These are phyloP conservation scores for Circaetus cinerascens DNA, from an alignment of 2,113 vertebrate species.

Conservation along the genomic window DNA sequence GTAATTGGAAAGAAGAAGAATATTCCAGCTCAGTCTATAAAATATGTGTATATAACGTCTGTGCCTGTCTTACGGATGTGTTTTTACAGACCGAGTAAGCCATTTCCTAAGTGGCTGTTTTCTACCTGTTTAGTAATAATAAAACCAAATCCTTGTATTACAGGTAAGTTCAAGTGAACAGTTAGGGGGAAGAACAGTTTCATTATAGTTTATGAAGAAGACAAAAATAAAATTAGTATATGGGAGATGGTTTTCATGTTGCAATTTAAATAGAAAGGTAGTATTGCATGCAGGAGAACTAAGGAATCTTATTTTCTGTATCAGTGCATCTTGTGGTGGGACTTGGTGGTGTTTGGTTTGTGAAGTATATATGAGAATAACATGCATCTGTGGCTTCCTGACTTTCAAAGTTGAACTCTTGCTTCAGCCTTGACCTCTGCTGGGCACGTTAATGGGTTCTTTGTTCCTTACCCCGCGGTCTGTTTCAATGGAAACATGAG, in stretches of 20 bases:
- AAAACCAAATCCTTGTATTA: background rate
- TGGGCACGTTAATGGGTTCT: background rate
- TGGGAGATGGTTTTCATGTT: background rate
- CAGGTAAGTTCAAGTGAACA: background rate
- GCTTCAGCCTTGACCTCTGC: background rate
- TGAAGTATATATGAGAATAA: background rate
- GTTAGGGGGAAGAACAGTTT: background rate
- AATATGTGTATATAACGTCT: accelerated
- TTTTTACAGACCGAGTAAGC: background rate
- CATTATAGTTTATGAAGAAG: background rate
- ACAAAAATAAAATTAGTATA: background rate
- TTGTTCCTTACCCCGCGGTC: background rate
- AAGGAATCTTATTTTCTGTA: accelerated
- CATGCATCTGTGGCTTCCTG: background rate
- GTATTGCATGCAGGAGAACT: background rate
- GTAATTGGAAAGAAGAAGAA: background rate
- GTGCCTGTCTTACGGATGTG: background rate
- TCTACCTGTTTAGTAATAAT: background rate
- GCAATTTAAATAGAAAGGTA: background rate
- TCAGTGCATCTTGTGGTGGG: background rate
- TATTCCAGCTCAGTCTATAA: background rate
- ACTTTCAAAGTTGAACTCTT: background rate
- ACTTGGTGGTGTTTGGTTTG: background rate
- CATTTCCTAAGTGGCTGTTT: background rate
- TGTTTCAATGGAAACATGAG: background rate